phyloP scores from a whole-genome alignment of 2,797 vertebrate genomes.

The Macroramphosus scolopax region DNA sequence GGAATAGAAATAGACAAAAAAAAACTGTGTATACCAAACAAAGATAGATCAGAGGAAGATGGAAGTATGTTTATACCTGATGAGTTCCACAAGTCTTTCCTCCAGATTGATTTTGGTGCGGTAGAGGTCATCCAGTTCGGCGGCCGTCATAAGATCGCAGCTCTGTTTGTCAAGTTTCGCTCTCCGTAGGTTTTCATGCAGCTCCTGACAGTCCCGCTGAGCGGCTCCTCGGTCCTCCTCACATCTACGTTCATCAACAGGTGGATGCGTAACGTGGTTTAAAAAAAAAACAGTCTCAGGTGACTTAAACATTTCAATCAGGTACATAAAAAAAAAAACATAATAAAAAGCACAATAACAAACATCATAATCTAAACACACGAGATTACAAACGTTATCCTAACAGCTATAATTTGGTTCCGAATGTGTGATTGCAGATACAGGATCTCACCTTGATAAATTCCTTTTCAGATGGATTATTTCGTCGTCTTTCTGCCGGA shows the following conservation, averaged over 20 bases:
- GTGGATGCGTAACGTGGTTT: not conserved
- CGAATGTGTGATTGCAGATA: constrained; percentile 58
- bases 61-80: constrained; percentile 69
- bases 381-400: constrained; percentile 33
- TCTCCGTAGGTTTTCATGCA: constrained; percentile 79
- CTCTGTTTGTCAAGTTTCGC: constrained; percentile 79
- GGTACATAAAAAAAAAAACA: constrained; percentile 1
- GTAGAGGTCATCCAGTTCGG: constrained; percentile 91
- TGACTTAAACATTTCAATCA: not conserved
- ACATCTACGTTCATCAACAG: constrained; percentile 68
- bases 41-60: not conserved
- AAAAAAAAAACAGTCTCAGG: constrained; percentile 1
- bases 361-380: constrained; percentile 16
- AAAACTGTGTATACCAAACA: too few species aligned
- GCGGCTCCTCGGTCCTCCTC: constrained; percentile 78
- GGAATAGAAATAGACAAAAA: not conserved
- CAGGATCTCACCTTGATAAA: constrained; percentile 82
- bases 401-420: constrained; percentile 49
- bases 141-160: constrained; percentile 81
- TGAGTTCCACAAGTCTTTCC: constrained; percentile 91
- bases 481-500: constrained; percentile 83
- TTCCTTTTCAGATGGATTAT: constrained; percentile 74
- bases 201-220: constrained; percentile 77
- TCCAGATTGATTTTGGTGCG: constrained; percentile 92
- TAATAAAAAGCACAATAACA: not conserved